These are phyloP conservation scores for Perognathus longimembris DNA, from an alignment of 2,113 vertebrate species.

Conservation along the genomic window DNA sequence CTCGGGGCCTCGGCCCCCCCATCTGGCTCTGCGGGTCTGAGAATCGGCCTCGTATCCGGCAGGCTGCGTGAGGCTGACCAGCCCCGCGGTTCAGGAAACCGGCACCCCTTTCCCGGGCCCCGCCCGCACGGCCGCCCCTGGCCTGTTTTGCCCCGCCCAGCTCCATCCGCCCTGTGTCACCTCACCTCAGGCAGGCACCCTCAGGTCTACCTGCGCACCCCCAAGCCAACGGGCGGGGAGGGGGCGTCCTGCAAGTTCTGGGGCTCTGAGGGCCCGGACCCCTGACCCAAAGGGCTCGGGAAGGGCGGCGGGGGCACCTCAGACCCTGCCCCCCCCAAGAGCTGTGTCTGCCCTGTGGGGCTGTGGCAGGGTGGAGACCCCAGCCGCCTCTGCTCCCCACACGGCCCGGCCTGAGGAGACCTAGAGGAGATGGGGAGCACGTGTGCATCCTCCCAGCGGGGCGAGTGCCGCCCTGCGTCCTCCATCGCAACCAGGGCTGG, in stretches of 20 bases:
- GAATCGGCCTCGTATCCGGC: neutral
- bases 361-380: neutral
- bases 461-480: too few relatives aligned
- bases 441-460: neutral
- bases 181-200: neutral
- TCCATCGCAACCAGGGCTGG: neutral
- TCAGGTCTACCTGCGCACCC: neutral
- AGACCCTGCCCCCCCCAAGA: too few relatives aligned
- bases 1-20: neutral
- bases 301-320: too few relatives aligned
- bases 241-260: too few relatives aligned
- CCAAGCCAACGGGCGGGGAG: neutral
- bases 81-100: too few relatives aligned
- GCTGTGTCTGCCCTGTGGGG: neutral
- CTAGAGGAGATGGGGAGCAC: too few relatives aligned
- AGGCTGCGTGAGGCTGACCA: too few relatives aligned
- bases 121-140: too few relatives aligned
- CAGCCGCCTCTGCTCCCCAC: neutral
- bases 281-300: too few relatives aligned
- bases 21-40: neutral
- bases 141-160: accelerated
- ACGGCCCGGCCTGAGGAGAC: neutral
- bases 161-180: accelerated
- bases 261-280: too few relatives aligned
- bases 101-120: neutral